A percentile compares a stretch with the other conserved stretches of the same genome.
phyloP scores from a whole-genome alignment of 2,888 invertebrate species.

The Phaedon cochleariae region DNA sequence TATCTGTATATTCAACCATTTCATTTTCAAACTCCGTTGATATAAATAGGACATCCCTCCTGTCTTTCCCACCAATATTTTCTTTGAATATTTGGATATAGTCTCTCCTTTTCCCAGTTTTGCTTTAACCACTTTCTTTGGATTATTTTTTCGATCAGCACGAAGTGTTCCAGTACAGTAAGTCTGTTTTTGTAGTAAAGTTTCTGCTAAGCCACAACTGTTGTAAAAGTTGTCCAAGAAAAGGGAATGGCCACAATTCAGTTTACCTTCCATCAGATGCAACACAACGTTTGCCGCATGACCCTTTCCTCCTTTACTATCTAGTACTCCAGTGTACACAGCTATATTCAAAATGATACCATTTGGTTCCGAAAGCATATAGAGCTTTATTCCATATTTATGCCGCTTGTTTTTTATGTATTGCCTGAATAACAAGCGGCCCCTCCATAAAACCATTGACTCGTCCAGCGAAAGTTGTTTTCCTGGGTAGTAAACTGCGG shows the following conservation, averaged over 20 bases:
- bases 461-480: constrained; percentile 33
- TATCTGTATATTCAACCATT: constrained; percentile 9
- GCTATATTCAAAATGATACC: constrained; percentile 41
- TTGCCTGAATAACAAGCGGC: constrained; percentile 49
- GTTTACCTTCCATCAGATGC: background rate
- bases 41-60: background rate
- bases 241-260: background rate
- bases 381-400: constrained; percentile 51
- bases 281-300: constrained; percentile 39
- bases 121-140: background rate
- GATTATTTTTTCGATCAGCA: background rate
- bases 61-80: background rate
- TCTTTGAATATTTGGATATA: background rate
- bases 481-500: constrained; percentile 27
- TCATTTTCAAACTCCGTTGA: background rate
- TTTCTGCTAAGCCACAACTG: constrained; percentile 19
- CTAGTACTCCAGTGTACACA: constrained; percentile 16
- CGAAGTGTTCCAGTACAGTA: background rate
- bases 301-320: constrained; percentile 18
- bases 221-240: constrained; percentile 36
- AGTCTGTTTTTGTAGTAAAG: constrained; percentile 5
- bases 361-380: constrained; percentile 53
- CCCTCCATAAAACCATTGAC: constrained; percentile 40
- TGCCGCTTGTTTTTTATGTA: constrained; percentile 51
- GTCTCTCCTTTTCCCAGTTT: background rate